These are phyloP conservation scores for Ischnura elegans DNA, from an alignment of 2,888 invertebrate genomes.

Conservation along the genomic window DNA sequence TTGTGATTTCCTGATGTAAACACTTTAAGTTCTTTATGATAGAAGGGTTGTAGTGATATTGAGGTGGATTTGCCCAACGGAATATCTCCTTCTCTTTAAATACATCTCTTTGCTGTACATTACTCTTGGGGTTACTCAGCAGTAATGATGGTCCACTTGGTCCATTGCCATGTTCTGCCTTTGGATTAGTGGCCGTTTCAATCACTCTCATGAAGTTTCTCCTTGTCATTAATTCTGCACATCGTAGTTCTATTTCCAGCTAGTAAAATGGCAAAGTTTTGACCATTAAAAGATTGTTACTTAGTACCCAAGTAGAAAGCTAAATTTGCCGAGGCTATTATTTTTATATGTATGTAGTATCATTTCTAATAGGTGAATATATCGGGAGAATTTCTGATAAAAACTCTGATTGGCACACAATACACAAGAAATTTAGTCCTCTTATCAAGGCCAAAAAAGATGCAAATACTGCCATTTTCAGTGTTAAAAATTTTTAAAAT, in stretches of 20 bases:
- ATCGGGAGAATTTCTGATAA: no score
- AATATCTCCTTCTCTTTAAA: not conserved
- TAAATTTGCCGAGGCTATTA: no score
- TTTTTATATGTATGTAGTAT: no score
- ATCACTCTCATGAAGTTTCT: not conserved
- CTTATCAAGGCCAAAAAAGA: no score
- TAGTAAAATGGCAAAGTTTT: not conserved
- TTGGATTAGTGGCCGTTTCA: not conserved
- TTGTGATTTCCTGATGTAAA: not conserved
- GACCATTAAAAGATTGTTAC: no score
- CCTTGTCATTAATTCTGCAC: conserved; percentile 10
- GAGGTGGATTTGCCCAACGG: not conserved
- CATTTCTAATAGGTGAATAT: no score
- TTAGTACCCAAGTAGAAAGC: no score
- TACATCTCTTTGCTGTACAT: not conserved
- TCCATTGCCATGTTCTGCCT: not conserved
- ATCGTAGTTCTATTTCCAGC: not conserved
- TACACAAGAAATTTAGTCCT: no score
- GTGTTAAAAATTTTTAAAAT: no score
- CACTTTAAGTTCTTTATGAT: not conserved
- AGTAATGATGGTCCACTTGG: not conserved
- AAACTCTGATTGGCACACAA: no score
- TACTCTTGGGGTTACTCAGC: not conserved
- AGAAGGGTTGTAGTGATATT: conserved; percentile 4
- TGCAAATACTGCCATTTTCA: no score